A percentile compares a stretch with the other conserved stretches of the same genome.
Evolutionary conservation across 2,888 invertebrate genomes (phyloP).

Genomic region (Philonicus albiceps): DNA sequence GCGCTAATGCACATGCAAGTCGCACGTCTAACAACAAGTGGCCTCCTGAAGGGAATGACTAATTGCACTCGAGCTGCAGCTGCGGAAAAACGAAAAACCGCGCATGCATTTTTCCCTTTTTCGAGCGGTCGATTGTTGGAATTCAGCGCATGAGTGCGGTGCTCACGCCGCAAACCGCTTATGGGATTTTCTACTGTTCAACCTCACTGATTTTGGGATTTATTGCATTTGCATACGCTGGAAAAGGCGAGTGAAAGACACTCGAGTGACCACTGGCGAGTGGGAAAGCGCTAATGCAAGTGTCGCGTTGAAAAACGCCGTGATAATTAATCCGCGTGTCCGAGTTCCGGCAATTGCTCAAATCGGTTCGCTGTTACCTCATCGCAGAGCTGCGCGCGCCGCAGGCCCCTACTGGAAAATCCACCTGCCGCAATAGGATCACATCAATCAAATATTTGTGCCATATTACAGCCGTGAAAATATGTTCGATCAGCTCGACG

Average conservation of each 20-base stretch:
- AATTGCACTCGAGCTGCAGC: constrained; percentile 7
- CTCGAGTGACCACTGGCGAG: not conserved
- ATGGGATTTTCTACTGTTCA: constrained; percentile 22
- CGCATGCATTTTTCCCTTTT: constrained; percentile 10
- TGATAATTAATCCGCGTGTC: not conserved
- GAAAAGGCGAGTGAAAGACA: constrained; percentile 20
- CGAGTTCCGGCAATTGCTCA: not conserved
- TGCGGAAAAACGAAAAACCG: not conserved
- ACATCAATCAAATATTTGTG: not conserved
- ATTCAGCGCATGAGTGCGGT: constrained; percentile 17
- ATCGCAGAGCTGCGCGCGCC: not conserved
- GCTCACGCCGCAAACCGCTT: not conserved
- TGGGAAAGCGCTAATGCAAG: not conserved
- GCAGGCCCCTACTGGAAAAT: not conserved
- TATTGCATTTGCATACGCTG: not conserved
- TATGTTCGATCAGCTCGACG: not conserved
- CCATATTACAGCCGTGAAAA: not conserved
- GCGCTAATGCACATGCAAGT: not conserved
- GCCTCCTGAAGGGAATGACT: constrained; percentile 35
- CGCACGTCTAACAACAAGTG: constrained; percentile 6
- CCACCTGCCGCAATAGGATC: not conserved
- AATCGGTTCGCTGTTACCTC: not conserved
- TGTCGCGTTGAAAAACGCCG: not conserved
- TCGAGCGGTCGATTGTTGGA: not conserved
- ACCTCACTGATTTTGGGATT: constrained; percentile 8